A percentile compares a stretch with the other conserved stretches of the same genome.
Conservation (phyloP, 37 sponge, comb jelly and placozoan genomes). For the Eunapius fragilis region DNA sequence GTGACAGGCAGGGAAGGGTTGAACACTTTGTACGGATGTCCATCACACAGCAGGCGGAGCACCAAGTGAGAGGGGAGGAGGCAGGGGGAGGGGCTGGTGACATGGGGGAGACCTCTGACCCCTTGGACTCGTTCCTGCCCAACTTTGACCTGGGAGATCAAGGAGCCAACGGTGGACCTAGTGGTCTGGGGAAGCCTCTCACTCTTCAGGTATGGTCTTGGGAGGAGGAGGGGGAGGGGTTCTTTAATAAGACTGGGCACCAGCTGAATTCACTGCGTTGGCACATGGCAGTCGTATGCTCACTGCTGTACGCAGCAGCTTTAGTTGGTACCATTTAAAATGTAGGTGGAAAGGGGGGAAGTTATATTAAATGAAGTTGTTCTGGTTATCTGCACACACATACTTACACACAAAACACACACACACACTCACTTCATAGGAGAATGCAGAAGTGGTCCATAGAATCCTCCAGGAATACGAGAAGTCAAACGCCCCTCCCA, state of each 20-base stretch:
- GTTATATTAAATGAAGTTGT: too few relatives aligned
- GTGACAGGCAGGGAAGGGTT: conserved; percentile 16
- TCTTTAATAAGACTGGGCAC: too few relatives aligned
- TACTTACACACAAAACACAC: neutral
- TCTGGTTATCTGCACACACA: neutral
- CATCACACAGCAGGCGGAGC: neutral
- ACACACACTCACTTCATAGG: neutral
- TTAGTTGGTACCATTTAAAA: too few relatives aligned
- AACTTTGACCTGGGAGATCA: neutral
- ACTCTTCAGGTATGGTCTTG: too few relatives aligned
- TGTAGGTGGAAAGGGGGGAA: too few relatives aligned
- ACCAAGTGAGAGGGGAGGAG: neutral
- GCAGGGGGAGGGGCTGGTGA: neutral
- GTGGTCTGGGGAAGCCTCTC: too few relatives aligned
- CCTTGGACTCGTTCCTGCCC: neutral
- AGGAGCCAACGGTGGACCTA: neutral
- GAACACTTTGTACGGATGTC: conserved; percentile 10
- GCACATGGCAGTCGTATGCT: neutral
- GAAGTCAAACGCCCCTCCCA: conserved; percentile 2
- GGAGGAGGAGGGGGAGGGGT: too few relatives aligned
- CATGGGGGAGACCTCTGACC: neutral
- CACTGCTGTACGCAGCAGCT: too few relatives aligned
- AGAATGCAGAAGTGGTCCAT: conserved; percentile 51
- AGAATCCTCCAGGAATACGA: conserved; percentile 55
- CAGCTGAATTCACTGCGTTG: too few relatives aligned